Conservation (phyloP, 2,113 vertebrate genomes). For the Mixornis gularis region DNA sequence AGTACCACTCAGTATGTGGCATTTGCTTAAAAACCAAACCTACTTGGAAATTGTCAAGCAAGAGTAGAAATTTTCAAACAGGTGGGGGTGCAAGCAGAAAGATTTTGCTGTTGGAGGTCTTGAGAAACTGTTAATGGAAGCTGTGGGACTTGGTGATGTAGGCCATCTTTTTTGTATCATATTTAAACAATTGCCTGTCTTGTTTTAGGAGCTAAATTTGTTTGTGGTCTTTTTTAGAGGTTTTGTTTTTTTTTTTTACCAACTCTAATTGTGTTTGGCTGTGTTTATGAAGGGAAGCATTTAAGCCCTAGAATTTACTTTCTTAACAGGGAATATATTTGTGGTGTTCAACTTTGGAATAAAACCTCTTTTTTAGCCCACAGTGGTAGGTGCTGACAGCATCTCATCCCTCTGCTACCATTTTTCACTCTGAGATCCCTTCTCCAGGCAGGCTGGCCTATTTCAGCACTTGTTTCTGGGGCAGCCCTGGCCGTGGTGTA, state of each 20-base stretch:
- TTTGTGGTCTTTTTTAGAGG: neutral
- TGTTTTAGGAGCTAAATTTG: neutral
- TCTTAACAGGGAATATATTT: neutral
- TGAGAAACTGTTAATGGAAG: neutral
- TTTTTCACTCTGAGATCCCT: neutral
- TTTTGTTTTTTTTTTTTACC: neutral
- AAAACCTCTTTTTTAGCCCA: neutral
- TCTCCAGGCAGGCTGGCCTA: neutral
- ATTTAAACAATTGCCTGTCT: neutral
- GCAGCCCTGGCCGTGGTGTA: neutral
- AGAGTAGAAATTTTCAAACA: neutral
- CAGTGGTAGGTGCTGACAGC: neutral
- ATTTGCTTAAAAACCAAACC: neutral
- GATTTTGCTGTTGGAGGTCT: neutral
- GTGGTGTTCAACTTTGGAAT: neutral
- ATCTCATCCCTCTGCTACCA: neutral
- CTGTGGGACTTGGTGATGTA: neutral
- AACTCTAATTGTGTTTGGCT: neutral
- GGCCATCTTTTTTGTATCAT: neutral
- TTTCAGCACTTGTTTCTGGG: neutral
- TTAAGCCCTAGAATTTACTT: neutral
- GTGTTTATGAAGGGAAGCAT: neutral
- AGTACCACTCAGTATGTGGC: neutral
- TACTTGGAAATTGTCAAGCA: neutral
- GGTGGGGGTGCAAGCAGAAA: neutral